Percentiles rank a stretch among this genome's conserved stretches.
These are phyloP conservation scores for Caenorhabditis sulstoni DNA, from an alignment of 2,888 invertebrate species.

Conservation along the genomic window DNA sequence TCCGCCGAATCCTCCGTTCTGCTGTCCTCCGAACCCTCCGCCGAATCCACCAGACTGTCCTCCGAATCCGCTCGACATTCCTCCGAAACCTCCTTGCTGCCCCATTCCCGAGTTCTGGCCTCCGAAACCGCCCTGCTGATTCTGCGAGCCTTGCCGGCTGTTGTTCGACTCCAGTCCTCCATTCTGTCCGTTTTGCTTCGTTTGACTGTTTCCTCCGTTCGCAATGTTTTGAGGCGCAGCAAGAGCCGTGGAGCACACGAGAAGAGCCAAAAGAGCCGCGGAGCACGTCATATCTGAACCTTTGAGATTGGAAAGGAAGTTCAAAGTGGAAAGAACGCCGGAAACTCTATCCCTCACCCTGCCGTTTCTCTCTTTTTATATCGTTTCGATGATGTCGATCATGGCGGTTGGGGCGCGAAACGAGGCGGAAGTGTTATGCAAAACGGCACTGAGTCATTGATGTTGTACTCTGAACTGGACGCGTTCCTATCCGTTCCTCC, in stretches of 20 bases:
- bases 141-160: not conserved
- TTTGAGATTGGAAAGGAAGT: not conserved
- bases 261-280: conserved; percentile 11
- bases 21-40: conserved; percentile 22
- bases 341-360: not conserved
- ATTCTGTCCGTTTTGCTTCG: conserved; percentile 1
- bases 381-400: conserved; percentile 47
- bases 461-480: conserved; percentile 34
- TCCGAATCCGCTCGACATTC: conserved; percentile 24
- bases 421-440: conserved; percentile 45
- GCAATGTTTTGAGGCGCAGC: conserved; percentile 27
- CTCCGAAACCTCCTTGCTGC: conserved; percentile 22
- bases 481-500: not conserved
- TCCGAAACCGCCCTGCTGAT: conserved; percentile 15
- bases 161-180: conserved; percentile 8
- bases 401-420: conserved; percentile 10
- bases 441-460: conserved; percentile 40
- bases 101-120: not conserved
- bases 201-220: not conserved
- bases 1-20: conserved; percentile 18
- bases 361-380: conserved; percentile 26
- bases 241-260: conserved; percentile 15
- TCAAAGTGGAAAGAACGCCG: not conserved
- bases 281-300: conserved; percentile 20
- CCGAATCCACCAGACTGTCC: conserved; percentile 20